phyloP scores from a whole-genome alignment of 2,888 invertebrate genomes.

The Drosophila prostipennis region DNA sequence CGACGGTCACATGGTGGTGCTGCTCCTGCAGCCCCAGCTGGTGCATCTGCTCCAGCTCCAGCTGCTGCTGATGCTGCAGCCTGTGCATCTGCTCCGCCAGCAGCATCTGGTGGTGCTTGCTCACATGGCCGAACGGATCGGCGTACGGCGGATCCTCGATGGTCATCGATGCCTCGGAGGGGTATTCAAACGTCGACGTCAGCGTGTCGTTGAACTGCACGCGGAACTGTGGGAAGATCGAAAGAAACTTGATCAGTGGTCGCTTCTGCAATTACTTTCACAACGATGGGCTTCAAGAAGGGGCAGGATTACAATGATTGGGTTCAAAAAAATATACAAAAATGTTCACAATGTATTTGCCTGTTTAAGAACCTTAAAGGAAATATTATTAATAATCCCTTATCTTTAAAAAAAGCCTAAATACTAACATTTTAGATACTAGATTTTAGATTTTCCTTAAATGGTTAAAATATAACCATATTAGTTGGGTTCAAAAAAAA shows the following conservation, averaged over 20 bases:
- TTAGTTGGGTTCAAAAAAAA: too few relatives aligned
- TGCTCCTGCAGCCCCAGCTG: constrained; percentile 57
- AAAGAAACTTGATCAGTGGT: constrained; percentile 9
- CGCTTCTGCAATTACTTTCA: background rate
- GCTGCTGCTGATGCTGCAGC: constrained; percentile 55
- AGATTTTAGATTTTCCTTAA: too few relatives aligned
- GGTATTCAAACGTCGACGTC: constrained; percentile 96
- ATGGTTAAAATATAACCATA: too few relatives aligned
- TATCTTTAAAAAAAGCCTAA: too few relatives aligned
- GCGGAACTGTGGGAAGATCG: constrained; percentile 88
- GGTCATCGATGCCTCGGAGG: constrained; percentile 93
- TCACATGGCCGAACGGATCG: constrained; percentile 73
- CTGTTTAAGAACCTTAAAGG: too few relatives aligned
- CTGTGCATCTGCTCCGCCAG: constrained; percentile 71
- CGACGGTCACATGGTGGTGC: constrained; percentile 81
- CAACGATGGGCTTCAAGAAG: background rate
- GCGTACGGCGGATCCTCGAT: constrained; percentile 86
- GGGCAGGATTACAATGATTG: background rate
- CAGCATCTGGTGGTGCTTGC: constrained; percentile 67
- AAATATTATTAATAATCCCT: too few relatives aligned
- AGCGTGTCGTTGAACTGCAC: constrained; percentile 95
- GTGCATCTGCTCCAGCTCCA: constrained; percentile 49
- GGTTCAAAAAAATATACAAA: too few relatives aligned
- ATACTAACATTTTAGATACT: too few relatives aligned
- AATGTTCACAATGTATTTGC: too few relatives aligned